Base-by-base conservation (phyloP, 2,888 invertebrate genomes). In the Cephonodes hylas region DNA sequence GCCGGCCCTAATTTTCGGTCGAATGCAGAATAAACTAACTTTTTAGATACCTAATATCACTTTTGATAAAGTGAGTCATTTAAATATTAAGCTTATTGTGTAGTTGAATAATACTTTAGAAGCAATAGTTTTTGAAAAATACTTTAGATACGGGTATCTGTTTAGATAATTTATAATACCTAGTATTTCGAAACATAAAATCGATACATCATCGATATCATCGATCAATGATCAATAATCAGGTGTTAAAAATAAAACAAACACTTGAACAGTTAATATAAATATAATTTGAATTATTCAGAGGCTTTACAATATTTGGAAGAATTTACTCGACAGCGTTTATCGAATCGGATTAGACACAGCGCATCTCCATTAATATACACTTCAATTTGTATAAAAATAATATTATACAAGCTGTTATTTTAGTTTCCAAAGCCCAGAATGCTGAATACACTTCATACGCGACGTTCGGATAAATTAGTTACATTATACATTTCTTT, bases 251-350 rank as follows among this genome's bases (percentile, higher is more conserved):
- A 91, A 89, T 86, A 80, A 92, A 89, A 91, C 89, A 74, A 83
- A 80, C 83, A 83, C 75, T 74, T 91, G 92, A 92, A 92, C 92
- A 92, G 91, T 92, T 91, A 92, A 92, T 92, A 92, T 92, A 92
- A 92, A 92, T 92, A 92, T 92, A 92, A 90, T 92, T 91, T 88
- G 89, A 91, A 92, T 91, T 89, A 92, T 90, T 89, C 92, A 91
- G 92, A 92, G 91, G 91, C 92, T 90, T 90, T 86, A 91, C 91
- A 91, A 90, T 91, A 91, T 89, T 89, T 89, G 90, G 91, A 91
- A 91, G 91, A 91, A 89, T 89, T 84, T 85, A 74, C 71, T 77
- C 77, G 76, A 86, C 84, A 84, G 88, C 83, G 77, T 79, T 70
- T 66, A 65, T 75, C 75, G 68, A 70, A 78, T 77, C 71, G 72